phyloP scores from a whole-genome alignment of 1,140 invertebrate genomes.

The Trinorchestia longiramus region DNA sequence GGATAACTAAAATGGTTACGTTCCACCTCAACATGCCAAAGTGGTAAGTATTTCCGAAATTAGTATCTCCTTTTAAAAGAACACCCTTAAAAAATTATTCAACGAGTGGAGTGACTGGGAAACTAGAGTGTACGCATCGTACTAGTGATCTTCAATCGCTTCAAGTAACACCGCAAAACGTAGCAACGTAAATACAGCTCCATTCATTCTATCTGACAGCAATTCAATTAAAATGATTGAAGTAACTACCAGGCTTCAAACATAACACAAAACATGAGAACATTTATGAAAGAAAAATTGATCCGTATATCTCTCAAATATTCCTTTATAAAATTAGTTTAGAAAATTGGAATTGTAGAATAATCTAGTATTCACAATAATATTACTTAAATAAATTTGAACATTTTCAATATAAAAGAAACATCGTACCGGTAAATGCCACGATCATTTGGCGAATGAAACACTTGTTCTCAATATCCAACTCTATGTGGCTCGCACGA shows the following conservation, averaged over 20 bases:
- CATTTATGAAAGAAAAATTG: not conserved
- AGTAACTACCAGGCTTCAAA: not conserved
- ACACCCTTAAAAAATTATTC: no score
- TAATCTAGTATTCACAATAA: not conserved
- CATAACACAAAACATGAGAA: not conserved
- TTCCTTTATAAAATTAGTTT: not conserved
- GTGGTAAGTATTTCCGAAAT: no score
- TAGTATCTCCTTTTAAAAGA: no score
- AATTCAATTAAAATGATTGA: not conserved
- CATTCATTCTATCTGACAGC: no score
- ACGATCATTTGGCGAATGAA: not conserved
- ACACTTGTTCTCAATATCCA: not conserved
- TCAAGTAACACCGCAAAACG: not conserved
- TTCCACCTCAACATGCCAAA: no score
- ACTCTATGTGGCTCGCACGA: not conserved
- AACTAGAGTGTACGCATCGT: no score
- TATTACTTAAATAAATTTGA: not conserved
- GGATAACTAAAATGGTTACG: no score
- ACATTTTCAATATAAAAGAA: not conserved
- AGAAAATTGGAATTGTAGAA: not conserved
- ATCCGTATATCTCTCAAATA: not conserved
- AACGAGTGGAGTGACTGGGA: no score
- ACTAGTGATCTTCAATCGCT: not conserved
- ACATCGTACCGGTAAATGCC: not conserved
- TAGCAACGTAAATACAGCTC: not conserved